Percentiles rank a stretch among this genome's conserved stretches.
Evolutionary conservation across 2,113 vertebrate species (phyloP).

Genomic region (Noturus placidus): DNA sequence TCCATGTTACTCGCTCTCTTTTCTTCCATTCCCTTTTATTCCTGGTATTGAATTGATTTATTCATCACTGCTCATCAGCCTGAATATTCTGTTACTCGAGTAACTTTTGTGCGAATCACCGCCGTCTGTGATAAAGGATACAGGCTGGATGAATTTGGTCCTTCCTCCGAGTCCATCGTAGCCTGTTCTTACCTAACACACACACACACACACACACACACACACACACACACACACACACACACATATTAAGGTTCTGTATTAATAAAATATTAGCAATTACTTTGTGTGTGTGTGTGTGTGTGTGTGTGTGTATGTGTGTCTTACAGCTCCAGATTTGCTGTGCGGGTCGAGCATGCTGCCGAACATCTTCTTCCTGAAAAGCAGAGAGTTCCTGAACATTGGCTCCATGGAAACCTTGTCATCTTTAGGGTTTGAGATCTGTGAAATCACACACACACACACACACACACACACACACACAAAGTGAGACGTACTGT

Average conservation of each 20-base stretch:
- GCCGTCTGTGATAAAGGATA: slow-evolving; percentile 78
- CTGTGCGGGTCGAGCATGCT: slow-evolving; percentile 71
- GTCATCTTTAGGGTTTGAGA: slow-evolving; percentile 47
- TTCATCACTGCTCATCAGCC: background rate
- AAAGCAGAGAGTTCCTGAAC: slow-evolving; percentile 83
- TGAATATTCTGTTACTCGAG: background rate
- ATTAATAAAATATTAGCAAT: background rate
- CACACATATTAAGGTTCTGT: background rate
- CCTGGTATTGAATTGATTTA: background rate
- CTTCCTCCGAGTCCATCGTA: slow-evolving; percentile 93
- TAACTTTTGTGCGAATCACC: background rate
- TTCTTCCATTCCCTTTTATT: background rate
- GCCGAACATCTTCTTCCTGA: slow-evolving; percentile 77
- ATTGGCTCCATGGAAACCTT: slow-evolving; percentile 78
- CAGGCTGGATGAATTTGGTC: slow-evolving; percentile 90
- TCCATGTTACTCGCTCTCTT: background rate
- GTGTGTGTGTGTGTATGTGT: background rate
- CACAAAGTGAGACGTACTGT: too few relatives aligned
- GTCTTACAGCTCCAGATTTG: slow-evolving; percentile 73
- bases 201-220: slow-evolving; percentile 18
- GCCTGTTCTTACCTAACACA: slow-evolving; percentile 80
- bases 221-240: background rate
- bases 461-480: slow-evolving; percentile 7
- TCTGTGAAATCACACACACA: slow-evolving; percentile 46
- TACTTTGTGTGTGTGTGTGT: background rate